Evolutionary conservation across 2,888 invertebrate species (phyloP), one percentile per base, ranked within the genome.

Genomic region (Ceraclea dissimilis): DNA sequence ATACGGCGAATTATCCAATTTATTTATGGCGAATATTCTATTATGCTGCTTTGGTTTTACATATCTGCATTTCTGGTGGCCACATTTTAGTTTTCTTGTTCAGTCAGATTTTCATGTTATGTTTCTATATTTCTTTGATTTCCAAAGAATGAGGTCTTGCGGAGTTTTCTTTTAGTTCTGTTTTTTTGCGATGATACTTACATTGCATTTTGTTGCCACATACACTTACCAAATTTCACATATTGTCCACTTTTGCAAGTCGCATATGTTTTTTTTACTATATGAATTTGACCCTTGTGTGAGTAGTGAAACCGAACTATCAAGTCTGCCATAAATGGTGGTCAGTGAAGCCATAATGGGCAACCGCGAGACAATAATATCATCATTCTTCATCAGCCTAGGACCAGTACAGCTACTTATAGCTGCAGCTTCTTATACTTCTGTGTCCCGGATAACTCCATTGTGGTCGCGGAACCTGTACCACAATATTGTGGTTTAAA

Each of bases 1-100:
- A 82, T 81, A 81, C 78, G 73, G 70, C 79, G 74, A 73, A 82
- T 82, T 82, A 82, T 82, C 73, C 82, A 79, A 81, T 82, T 81
- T 57, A 55, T 39, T 39, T n/a, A 39, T 39, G 13, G 39, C 39
- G 39, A 39, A 39, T 39, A 39, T 26, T 26, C 10, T 26, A 26
- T 39, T 16, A 39, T 13, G 5, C 39, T 16, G 13, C n/a, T 39
- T 39, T 13, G 16, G n/a, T 39, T 39, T 39, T 39, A 39, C 16
- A 39, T 39, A 39, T 39, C 13, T 39, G 39, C 39, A 39, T 39
- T 39, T 39, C 39, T 39, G 16, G 39, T 39, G 13, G 16, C 10
- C 26, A 26, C 5, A 10, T n/a, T n/a, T 6, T 26, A 10, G 26
- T 26, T 4, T 26, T 10, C 26, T 26, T 26, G 26, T 6, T 26